A percentile compares a stretch with the other conserved stretches of the same genome.
phyloP scores from a whole-genome alignment of 2,113 vertebrate species.

The Penelope pileata region DNA sequence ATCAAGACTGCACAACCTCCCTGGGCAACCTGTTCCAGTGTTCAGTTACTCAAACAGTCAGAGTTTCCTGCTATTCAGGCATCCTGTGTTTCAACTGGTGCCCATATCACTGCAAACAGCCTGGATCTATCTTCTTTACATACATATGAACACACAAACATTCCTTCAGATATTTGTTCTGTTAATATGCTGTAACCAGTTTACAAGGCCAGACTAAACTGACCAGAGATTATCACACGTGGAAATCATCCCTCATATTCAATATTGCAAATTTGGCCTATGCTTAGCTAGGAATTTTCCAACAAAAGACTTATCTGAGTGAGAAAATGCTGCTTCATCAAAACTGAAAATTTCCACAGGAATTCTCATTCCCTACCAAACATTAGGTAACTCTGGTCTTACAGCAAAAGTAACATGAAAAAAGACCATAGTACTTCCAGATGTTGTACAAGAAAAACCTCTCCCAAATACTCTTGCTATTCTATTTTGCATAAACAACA shows the following conservation, averaged over 20 bases:
- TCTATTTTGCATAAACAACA: constrained; percentile 11
- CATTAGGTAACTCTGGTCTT: background rate
- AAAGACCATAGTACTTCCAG: background rate
- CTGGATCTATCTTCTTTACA: background rate
- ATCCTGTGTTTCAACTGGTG: background rate
- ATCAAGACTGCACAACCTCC: background rate
- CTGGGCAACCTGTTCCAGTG: background rate
- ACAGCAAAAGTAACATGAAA: background rate
- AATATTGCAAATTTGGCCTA: background rate
- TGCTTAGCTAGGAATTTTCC: background rate
- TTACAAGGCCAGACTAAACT: background rate
- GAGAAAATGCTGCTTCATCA: background rate
- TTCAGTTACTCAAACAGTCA: background rate
- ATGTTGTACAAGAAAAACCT: background rate
- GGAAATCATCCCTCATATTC: background rate
- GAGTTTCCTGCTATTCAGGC: background rate
- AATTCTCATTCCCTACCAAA: background rate
- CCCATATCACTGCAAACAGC: background rate
- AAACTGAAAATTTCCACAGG: background rate
- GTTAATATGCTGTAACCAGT: background rate
- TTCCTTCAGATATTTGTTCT: background rate
- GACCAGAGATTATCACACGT: background rate
- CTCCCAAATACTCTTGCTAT: background rate
- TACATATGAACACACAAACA: background rate
- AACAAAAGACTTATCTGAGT: background rate